A percentile compares a stretch with the other conserved stretches of the same genome.
phyloP scores from a whole-genome alignment of 1,140 invertebrate genomes.

The Oppia nitens region DNA sequence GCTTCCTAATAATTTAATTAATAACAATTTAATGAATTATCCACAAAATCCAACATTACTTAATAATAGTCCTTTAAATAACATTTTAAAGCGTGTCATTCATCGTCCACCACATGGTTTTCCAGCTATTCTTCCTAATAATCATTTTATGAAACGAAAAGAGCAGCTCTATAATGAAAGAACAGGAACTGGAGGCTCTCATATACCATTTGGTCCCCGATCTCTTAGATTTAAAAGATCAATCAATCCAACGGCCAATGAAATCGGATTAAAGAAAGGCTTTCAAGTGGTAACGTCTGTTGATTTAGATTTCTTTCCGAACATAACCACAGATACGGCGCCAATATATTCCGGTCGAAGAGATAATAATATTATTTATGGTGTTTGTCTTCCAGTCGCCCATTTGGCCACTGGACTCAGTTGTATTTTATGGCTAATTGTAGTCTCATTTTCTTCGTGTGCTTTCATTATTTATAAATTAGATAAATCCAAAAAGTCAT shows the following conservation, averaged over 20 bases:
- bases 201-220: constrained; percentile 23
- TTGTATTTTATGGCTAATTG: constrained; percentile 1
- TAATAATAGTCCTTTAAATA: neutral
- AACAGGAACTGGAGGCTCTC: neutral
- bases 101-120: neutral
- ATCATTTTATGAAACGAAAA: neutral
- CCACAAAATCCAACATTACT: neutral
- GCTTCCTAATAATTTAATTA: neutral
- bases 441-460: constrained; percentile 1
- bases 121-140: neutral
- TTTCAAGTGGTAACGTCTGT: constrained; percentile 74
- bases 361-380: constrained; percentile 65
- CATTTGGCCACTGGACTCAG: constrained; percentile 54
- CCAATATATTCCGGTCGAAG: constrained; percentile 52
- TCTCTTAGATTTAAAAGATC: constrained; percentile 39
- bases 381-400: constrained; percentile 70
- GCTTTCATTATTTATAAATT: constrained; percentile 10
- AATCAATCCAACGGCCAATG: constrained; percentile 32
- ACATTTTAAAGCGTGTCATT: neutral
- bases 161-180: neutral
- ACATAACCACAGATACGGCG: constrained; percentile 45
- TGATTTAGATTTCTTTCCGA: constrained; percentile 73
- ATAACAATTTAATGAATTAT: neutral
- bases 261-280: constrained; percentile 66
- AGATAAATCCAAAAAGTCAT: constrained; percentile 1